A percentile compares a stretch with the other conserved stretches of the same genome.
Evolutionary conservation across 1,140 invertebrate genomes (phyloP).

Genomic region (Neodiprion fabricii): DNA sequence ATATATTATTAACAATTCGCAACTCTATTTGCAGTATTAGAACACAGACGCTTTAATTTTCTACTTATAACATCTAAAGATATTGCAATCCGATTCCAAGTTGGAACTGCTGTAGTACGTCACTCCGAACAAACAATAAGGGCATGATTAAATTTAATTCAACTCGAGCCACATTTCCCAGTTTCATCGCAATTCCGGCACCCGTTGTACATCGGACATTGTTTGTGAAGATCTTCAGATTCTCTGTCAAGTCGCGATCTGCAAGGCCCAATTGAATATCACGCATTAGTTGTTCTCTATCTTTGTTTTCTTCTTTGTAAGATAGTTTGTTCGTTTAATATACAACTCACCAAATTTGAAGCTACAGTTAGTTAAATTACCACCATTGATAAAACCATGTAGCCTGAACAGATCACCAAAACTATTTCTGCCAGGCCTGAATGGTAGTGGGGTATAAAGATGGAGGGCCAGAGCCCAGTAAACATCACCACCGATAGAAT

Average conservation of each 20-base stretch:
- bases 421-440: slow-evolving; percentile 74
- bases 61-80: slow-evolving; percentile 35
- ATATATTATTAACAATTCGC: neutral
- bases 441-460: slow-evolving; percentile 85
- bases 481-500: slow-evolving; percentile 71
- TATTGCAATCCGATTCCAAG: slow-evolving; percentile 58
- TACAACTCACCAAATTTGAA: slow-evolving; percentile 47
- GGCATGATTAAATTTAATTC: slow-evolving; percentile 75
- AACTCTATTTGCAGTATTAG: slow-evolving; percentile 3
- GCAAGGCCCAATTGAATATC: slow-evolving; percentile 36
- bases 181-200: slow-evolving; percentile 76
- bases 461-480: slow-evolving; percentile 85
- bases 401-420: slow-evolving; percentile 82
- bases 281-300: slow-evolving; percentile 20
- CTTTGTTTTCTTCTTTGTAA: neutral
- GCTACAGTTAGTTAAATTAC: slow-evolving; percentile 71
- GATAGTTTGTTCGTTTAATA: slow-evolving; percentile 1
- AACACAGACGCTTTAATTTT: neutral
- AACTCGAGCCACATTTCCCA: slow-evolving; percentile 79
- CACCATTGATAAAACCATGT: slow-evolving; percentile 86
- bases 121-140: slow-evolving; percentile 42
- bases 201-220: slow-evolving; percentile 72
- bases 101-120: slow-evolving; percentile 54
- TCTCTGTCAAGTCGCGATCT: slow-evolving; percentile 52
- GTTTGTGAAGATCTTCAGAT: slow-evolving; percentile 55